Evolutionary conservation across 2,888 invertebrate species (phyloP).

Genomic region (Sturmia bella): DNA sequence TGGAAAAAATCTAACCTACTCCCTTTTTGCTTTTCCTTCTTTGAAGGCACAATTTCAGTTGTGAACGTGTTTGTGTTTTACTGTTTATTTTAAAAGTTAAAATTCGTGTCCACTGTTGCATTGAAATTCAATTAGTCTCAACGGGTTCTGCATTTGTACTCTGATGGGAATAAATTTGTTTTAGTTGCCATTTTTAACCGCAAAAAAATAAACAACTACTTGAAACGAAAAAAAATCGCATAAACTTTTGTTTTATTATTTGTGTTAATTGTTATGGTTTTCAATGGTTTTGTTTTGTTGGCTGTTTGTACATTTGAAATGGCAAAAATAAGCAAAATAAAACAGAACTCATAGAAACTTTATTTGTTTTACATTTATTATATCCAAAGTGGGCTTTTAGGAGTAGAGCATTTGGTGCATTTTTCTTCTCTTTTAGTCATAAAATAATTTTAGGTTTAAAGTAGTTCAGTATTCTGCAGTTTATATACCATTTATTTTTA

Average conservation of each 20-base stretch:
- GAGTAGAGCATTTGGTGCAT: slow-evolving; percentile 14
- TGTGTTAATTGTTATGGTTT: slow-evolving; percentile 59
- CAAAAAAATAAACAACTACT: slow-evolving; percentile 16
- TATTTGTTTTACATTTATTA: slow-evolving; percentile 59
- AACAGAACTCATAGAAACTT: slow-evolving; percentile 48
- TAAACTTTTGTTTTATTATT: slow-evolving; percentile 48
- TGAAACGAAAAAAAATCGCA: slow-evolving; percentile 2
- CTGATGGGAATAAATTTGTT: slow-evolving; percentile 25
- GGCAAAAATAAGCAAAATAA: not conserved
- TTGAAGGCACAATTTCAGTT: not conserved
- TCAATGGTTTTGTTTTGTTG: slow-evolving; percentile 28
- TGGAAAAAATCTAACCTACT: too few species aligned
- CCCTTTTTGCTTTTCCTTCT: not conserved
- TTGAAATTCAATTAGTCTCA: slow-evolving; percentile 66
- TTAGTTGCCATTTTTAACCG: slow-evolving; percentile 41
- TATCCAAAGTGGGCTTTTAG: slow-evolving; percentile 22
- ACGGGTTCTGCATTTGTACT: slow-evolving; percentile 33
- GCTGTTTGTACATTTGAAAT: slow-evolving; percentile 7
- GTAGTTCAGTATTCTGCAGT: slow-evolving; percentile 18
- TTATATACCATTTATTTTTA: too few species aligned
- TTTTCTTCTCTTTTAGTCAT: not conserved
- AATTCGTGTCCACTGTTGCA: slow-evolving; percentile 54
- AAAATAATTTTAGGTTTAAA: slow-evolving; percentile 1
- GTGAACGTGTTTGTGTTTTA: slow-evolving; percentile 27
- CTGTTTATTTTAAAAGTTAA: slow-evolving; percentile 40